A percentile compares a stretch with the other conserved stretches of the same genome.
phyloP scores from a whole-genome alignment of 2,797 vertebrate genomes.

The Mallotus villosus region DNA sequence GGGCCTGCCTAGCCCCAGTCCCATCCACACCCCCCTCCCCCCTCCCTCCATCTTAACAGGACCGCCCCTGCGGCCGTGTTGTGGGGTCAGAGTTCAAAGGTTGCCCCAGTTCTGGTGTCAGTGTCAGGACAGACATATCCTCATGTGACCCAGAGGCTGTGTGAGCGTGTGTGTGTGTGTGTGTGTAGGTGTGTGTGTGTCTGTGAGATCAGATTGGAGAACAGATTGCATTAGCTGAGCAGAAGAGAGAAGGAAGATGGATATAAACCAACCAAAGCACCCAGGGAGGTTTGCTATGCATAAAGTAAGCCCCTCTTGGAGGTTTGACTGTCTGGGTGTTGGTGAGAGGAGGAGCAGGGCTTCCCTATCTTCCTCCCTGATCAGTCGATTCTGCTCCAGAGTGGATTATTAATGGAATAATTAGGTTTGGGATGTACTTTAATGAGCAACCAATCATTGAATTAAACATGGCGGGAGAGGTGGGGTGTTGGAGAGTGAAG shows the following conservation, averaged over 20 bases:
- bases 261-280: background rate
- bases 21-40: background rate
- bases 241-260: background rate
- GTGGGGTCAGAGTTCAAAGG: background rate
- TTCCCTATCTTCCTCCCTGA: conserved; percentile 17
- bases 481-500: background rate
- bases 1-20: conserved; percentile 36
- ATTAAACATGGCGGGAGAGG: conserved; percentile 60
- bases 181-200: background rate
- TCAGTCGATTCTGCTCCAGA: conserved; percentile 50
- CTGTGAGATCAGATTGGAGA: background rate
- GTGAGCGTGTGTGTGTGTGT: background rate
- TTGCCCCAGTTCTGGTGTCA: background rate
- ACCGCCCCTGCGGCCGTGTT: background rate
- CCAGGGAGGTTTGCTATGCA: background rate
- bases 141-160: background rate
- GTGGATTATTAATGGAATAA: conserved; percentile 74
- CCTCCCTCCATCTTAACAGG: background rate
- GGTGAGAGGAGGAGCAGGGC: background rate
- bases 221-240: background rate
- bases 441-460: conserved; percentile 72
- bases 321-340: background rate
- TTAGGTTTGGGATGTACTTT: conserved; percentile 71
- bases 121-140: background rate
- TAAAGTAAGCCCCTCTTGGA: background rate